Base-by-base conservation (phyloP, 2,113 vertebrate species). In the Cochlearius cochlearius region DNA sequence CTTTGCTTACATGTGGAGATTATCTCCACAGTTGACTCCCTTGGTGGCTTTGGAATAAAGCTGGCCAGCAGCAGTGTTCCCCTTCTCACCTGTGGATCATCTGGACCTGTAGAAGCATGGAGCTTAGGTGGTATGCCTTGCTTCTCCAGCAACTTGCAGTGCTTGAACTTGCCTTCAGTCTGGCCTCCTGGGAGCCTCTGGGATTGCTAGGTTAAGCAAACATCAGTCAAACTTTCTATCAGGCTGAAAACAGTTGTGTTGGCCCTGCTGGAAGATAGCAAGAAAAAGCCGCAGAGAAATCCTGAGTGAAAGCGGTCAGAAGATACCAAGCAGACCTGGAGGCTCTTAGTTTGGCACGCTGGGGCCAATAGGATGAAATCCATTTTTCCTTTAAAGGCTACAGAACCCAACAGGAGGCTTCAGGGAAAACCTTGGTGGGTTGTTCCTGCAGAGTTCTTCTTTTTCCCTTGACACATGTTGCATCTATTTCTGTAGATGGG, bases 1-100 rank as follows among this genome's bases (percentile, higher is more conserved):
- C 29, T 69, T 83, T 73, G 41, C 38, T 52, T 60, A 14, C 0
- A 0, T 18, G 12, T 4, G 3, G 66, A 86, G 18, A 7, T 85
- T 67, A 23, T 56, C 14, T 64, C 36, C 7, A 5, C 0, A 3
- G 7, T 14, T 50, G 10, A 60, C 7, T 53, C 16, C 22, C 10
- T 82, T 7, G 0, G 0, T 50, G 56, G 66, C 84, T 79, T 71
- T 86, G 59, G 67, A 69, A 45, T 3, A 91, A 41, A 21, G 12
- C 16, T 58, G 58, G 25, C 85, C 45, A 86, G 53, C 52, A 32
- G 34, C 43, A n/a, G 38, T 23, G 15, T 5, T 47, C 18, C 13
- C 3, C 16, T 86, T 72, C 32, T 88, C 26, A 71, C 34, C 38
- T 82, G 53, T 60, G 55, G 49, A 34, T 91, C 60, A 23, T 66